These are phyloP conservation scores for Fragum fragum DNA, from an alignment of 2,888 invertebrate species.

Conservation along the genomic window DNA sequence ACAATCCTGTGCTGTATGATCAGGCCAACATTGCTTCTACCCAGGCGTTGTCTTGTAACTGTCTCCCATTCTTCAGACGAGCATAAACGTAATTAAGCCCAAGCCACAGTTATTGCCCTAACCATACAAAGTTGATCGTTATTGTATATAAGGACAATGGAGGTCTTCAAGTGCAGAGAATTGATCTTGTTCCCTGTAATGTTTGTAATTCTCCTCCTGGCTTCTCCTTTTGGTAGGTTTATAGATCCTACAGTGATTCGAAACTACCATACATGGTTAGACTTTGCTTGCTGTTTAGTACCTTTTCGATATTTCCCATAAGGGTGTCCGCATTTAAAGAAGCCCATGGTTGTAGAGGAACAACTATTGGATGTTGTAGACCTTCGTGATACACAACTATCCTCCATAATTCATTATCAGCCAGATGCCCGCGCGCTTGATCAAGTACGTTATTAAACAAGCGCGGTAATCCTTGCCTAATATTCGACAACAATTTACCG, in stretches of 20 bases:
- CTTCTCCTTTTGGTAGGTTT: constrained; percentile 32
- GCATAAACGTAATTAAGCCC: background rate
- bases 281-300: constrained; percentile 60
- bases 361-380: constrained; percentile 49
- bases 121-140: constrained; percentile 33
- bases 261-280: constrained; percentile 50
- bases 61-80: constrained; percentile 26
- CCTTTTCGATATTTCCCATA: constrained; percentile 45
- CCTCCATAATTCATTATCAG: constrained; percentile 35
- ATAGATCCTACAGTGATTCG: constrained; percentile 51
- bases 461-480: constrained; percentile 9
- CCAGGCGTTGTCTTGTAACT: constrained; percentile 3
- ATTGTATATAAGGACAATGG: constrained; percentile 24
- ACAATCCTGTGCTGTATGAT: constrained; percentile 34
- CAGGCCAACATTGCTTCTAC: constrained; percentile 33
- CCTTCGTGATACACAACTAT: constrained; percentile 41
- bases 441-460: constrained; percentile 30
- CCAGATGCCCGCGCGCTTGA: constrained; percentile 17
- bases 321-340: constrained; percentile 29
- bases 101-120: constrained; percentile 26
- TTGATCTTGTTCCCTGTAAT: constrained; percentile 27
- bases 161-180: constrained; percentile 32
- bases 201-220: constrained; percentile 12
- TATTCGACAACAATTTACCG: constrained; percentile 13
- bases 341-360: constrained; percentile 53